Percentiles rank a stretch among this genome's conserved stretches.
phyloP scores from a whole-genome alignment of 1,140 invertebrate species.

The Leptinotarsa lineolata region DNA sequence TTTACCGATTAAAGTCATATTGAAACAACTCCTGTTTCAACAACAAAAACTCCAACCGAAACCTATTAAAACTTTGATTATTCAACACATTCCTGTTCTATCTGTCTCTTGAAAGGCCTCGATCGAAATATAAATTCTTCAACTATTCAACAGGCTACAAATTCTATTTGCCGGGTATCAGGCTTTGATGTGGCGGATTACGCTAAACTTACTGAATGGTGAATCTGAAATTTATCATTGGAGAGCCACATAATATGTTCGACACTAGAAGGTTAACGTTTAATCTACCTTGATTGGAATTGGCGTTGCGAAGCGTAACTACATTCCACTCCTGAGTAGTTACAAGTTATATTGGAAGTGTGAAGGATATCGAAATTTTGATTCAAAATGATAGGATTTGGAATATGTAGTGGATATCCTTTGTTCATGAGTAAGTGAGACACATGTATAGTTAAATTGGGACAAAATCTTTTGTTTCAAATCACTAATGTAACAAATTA shows the following conservation, averaged over 20 bases:
- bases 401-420: no score
- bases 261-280: neutral
- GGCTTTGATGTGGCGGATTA: neutral
- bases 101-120: neutral
- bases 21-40: conserved; percentile 4
- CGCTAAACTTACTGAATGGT: neutral
- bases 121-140: neutral
- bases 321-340: neutral
- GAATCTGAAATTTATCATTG: neutral
- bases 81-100: conserved; percentile 13
- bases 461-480: no score
- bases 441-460: no score
- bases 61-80: conserved; percentile 20
- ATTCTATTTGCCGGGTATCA: neutral
- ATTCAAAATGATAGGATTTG: neutral
- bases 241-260: neutral
- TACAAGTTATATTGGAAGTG: neutral
- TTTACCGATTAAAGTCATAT: conserved; percentile 19
- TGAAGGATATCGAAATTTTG: neutral
- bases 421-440: no score
- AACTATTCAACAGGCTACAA: neutral
- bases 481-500: no score
- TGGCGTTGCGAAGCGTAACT: neutral
- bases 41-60: conserved; percentile 21
- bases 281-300: neutral